A percentile compares a stretch with the other conserved stretches of the same genome.
phyloP scores from a whole-genome alignment of 2,888 invertebrate genomes.

The Philereme vetulata region DNA sequence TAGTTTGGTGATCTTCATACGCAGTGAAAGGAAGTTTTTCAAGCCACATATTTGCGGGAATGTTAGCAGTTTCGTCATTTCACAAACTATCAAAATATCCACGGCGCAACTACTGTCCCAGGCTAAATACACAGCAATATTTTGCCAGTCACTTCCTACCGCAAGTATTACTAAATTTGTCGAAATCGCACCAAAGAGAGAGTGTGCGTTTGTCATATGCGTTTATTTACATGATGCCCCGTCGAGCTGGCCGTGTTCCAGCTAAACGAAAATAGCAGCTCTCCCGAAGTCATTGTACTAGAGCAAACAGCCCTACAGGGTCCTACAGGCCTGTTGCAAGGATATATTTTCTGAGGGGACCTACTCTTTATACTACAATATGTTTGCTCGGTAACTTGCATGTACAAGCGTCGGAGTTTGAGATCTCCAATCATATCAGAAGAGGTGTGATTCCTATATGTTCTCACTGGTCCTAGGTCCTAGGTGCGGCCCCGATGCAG shows the following conservation, averaged over 20 bases:
- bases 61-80: background rate
- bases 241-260: conserved; percentile 74
- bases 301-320: conserved; percentile 59
- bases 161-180: conserved; percentile 64
- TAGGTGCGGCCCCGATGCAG: conserved; percentile 26
- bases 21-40: background rate
- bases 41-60: background rate
- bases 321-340: conserved; percentile 19
- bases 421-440: too few species aligned
- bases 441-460: too few species aligned
- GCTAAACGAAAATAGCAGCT: conserved; percentile 77
- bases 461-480: background rate
- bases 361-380: background rate
- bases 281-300: conserved; percentile 79
- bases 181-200: conserved; percentile 59
- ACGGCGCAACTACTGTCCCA: conserved; percentile 13
- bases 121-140: conserved; percentile 18
- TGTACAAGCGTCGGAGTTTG: too few species aligned
- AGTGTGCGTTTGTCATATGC: conserved; percentile 65
- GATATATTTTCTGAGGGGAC: conserved; percentile 1
- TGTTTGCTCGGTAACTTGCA: background rate
- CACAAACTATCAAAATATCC: conserved; percentile 18
- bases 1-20: too few species aligned
- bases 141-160: conserved; percentile 44
- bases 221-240: conserved; percentile 75